These are phyloP conservation scores for Ophion costatus DNA, from an alignment of 2,888 invertebrate genomes.

Conservation along the genomic window DNA sequence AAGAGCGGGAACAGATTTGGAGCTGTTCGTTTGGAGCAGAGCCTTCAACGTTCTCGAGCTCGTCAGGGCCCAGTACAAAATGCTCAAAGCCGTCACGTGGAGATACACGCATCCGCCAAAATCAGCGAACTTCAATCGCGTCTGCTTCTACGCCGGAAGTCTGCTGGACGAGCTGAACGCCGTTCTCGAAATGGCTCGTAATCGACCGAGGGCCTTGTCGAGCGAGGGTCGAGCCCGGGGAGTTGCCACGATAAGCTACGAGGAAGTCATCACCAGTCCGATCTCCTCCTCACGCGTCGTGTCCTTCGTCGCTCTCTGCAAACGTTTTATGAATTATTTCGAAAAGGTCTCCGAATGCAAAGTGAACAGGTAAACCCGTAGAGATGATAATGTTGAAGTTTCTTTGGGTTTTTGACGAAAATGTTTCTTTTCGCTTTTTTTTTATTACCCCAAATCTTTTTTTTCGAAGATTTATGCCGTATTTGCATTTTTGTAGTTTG, in stretches of 20 bases:
- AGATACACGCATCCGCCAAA: conserved; percentile 80
- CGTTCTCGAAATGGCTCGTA: conserved; percentile 69
- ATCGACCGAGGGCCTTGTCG: conserved; percentile 65
- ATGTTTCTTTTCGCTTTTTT: neutral
- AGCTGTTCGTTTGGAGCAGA: conserved; percentile 69
- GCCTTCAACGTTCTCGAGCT: conserved; percentile 75
- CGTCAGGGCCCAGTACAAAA: conserved; percentile 76
- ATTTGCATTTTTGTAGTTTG: neutral
- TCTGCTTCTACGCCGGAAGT: conserved; percentile 80
- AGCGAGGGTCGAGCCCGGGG: neutral
- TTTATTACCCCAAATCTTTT: neutral
- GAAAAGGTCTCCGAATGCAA: conserved; percentile 80
- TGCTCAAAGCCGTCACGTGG: conserved; percentile 81
- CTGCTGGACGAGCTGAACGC: conserved; percentile 77
- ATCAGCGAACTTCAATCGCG: conserved; percentile 70
- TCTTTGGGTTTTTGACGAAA: neutral
- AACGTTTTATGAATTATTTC: conserved; percentile 81
- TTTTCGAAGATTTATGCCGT: neutral
- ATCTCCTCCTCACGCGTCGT: conserved; percentile 64
- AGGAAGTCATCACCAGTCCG: conserved; percentile 14
- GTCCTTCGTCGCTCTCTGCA: conserved; percentile 74
- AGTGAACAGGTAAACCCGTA: conserved; percentile 76
- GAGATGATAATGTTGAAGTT: neutral
- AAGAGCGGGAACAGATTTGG: conserved; percentile 56
- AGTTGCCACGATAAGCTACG: conserved; percentile 7